Conservation (phyloP, 1,140 invertebrate species). For the Drosophila lacertosa region DNA sequence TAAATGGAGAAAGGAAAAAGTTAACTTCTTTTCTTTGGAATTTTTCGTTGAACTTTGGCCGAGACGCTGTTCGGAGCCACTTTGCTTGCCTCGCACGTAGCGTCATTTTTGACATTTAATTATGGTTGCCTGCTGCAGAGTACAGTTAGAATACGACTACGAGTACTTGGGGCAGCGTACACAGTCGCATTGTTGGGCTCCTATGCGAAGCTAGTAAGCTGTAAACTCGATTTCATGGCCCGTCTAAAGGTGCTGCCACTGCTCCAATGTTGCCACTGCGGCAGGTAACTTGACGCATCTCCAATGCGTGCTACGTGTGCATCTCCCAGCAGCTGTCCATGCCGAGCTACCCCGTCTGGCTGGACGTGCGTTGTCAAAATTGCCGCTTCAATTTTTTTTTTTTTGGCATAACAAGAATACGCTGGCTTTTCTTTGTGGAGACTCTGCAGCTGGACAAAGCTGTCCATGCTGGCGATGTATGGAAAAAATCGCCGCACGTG, state of each 20-base stretch:
- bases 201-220: conserved; percentile 41
- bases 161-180: conserved; percentile 9
- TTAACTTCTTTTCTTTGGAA: conserved; percentile 27
- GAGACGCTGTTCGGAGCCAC: conserved; percentile 21
- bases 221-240: conserved; percentile 72
- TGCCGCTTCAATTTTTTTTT: conserved; percentile 70
- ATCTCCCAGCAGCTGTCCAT: conserved; percentile 50
- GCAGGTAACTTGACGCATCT: conserved; percentile 52
- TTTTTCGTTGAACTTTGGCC: conserved; percentile 37
- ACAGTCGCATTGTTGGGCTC: not conserved
- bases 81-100: conserved; percentile 72
- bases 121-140: conserved; percentile 48
- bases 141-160: conserved; percentile 24
- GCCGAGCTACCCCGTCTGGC: not conserved
- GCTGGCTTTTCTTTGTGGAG: conserved; percentile 8
- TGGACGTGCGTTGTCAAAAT: conserved; percentile 77
- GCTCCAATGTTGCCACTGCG: conserved; percentile 38
- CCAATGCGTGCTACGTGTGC: conserved; percentile 70
- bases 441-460: conserved; percentile 60
- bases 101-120: conserved; percentile 82
- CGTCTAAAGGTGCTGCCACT: conserved; percentile 65
- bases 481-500: conserved; percentile 66
- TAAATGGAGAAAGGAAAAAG: conserved; percentile 5
- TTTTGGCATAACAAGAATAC: conserved; percentile 55
- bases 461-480: conserved; percentile 67